phyloP scores from a whole-genome alignment of 2,797 vertebrate species.

The Acanthis flammea region DNA sequence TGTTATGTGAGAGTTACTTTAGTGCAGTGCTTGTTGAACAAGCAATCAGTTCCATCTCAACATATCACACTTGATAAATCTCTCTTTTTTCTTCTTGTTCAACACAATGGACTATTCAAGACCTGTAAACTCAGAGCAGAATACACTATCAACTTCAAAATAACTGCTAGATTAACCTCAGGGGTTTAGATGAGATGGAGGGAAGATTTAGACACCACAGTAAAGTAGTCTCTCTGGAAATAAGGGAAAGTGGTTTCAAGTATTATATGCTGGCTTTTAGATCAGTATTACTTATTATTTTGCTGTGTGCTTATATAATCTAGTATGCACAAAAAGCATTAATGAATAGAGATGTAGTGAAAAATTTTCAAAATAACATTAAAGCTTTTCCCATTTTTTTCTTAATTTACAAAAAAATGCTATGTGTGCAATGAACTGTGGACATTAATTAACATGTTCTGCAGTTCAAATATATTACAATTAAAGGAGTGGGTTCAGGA shows the following conservation, averaged over 20 bases:
- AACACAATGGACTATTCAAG: neutral
- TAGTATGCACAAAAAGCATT: neutral
- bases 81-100: neutral
- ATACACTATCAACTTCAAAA: neutral
- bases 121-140: neutral
- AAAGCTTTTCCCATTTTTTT: accelerated
- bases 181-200: neutral
- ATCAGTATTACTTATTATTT: neutral
- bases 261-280: neutral
- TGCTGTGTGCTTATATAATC: neutral
- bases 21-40: neutral
- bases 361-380: neutral
- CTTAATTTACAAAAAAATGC: neutral
- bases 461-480: neutral
- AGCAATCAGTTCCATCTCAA: neutral
- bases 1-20: neutral
- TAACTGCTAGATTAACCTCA: neutral
- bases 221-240: neutral
- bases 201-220: neutral
- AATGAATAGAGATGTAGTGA: neutral
- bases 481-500: constrained; percentile 19
- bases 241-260: neutral
- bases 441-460: constrained; percentile 36
- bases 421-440: neutral
- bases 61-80: neutral